phyloP scores from a whole-genome alignment of 2,113 vertebrate genomes.

The Salvelinus fontinalis region DNA sequence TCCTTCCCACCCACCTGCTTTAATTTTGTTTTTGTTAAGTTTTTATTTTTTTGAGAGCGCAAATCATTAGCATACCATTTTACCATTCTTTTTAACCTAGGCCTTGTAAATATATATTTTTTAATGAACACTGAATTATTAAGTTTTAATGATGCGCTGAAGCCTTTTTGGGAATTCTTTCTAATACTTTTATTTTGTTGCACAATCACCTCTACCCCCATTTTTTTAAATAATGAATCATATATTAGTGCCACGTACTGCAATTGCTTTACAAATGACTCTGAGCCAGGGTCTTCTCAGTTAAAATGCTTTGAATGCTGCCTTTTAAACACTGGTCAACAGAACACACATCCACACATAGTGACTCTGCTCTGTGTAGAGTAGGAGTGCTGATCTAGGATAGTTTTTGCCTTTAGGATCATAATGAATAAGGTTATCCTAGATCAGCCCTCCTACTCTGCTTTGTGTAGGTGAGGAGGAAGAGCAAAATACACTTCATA shows the following conservation, averaged over 20 bases:
- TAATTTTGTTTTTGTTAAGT: slow-evolving; percentile 20
- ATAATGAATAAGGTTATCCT: no score
- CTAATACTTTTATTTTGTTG: slow-evolving; percentile 45
- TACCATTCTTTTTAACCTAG: slow-evolving; percentile 47
- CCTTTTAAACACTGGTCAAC: slow-evolving; percentile 30
- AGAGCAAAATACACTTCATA: neutral
- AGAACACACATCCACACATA: neutral
- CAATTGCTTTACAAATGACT: slow-evolving; percentile 37
- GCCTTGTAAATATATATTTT: slow-evolving; percentile 67
- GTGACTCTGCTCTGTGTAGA: neutral
- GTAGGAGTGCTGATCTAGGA: no score
- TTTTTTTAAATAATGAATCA: slow-evolving; percentile 31
- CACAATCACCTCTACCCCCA: slow-evolving; percentile 56
- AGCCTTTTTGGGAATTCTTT: slow-evolving; percentile 43
- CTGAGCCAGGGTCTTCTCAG: slow-evolving; percentile 45
- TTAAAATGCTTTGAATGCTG: slow-evolving; percentile 38
- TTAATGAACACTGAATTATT: slow-evolving; percentile 60
- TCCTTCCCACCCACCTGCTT: slow-evolving; percentile 38
- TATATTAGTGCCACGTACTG: slow-evolving; percentile 59
- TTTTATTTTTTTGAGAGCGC: slow-evolving; percentile 41
- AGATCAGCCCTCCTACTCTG: no score
- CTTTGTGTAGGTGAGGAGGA: no score
- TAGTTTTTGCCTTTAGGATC: neutral
- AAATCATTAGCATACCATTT: slow-evolving; percentile 56
- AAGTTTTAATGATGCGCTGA: slow-evolving; percentile 59